A percentile compares a stretch with the other conserved stretches of the same genome.
These are phyloP conservation scores for Acanthosepion pharaonis DNA, from an alignment of 2,888 invertebrate species.

Conservation along the genomic window DNA sequence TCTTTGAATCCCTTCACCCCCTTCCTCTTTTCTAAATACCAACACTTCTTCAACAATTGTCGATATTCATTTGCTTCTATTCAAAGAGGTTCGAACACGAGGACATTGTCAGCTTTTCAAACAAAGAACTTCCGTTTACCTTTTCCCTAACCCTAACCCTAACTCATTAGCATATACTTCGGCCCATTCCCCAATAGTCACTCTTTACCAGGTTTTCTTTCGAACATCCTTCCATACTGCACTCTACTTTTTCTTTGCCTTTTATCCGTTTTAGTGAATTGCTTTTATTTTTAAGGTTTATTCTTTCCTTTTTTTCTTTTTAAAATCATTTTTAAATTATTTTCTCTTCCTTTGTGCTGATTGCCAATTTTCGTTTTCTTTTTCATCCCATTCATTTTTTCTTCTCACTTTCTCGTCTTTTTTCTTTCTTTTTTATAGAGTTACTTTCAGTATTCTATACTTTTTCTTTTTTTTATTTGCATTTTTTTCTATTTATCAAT, in stretches of 20 bases:
- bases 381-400: neutral
- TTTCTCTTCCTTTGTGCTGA: neutral
- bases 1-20: neutral
- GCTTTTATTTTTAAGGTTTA: too few species aligned
- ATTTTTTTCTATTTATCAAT: too few species aligned
- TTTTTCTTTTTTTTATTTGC: too few species aligned
- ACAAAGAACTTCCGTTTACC: neutral
- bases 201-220: neutral
- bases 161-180: neutral
- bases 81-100: neutral
- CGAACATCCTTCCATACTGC: neutral
- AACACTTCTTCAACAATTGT: conserved; percentile 9
- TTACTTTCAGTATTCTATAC: too few species aligned
- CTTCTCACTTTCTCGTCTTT: neutral
- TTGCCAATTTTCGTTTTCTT: too few species aligned
- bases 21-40: neutral
- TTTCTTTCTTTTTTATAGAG: neutral
- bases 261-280: too few species aligned
- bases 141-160: neutral
- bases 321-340: neutral
- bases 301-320: too few species aligned
- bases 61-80: neutral
- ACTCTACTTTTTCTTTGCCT: neutral
- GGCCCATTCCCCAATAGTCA: neutral
- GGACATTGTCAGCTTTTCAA: neutral